Base-by-base conservation (phyloP, 2,797 vertebrate genomes). In the Chrosomus eos region DNA sequence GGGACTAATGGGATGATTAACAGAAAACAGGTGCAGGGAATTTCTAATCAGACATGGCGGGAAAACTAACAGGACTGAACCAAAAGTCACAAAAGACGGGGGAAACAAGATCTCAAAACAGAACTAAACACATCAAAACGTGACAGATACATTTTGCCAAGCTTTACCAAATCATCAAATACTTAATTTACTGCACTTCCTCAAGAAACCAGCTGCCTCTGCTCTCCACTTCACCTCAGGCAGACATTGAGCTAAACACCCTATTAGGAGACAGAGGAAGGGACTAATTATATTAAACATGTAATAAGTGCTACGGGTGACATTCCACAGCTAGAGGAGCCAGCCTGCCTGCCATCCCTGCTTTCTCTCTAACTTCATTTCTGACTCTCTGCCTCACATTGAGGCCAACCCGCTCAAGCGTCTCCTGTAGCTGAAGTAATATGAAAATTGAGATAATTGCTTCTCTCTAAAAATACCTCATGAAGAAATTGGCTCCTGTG, bases 381-480 rank as follows among this genome's bases (percentile, higher is more conserved):
- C 48, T 73, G 33, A 7, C 74, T 26, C 68, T 70, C 33, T 75
- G 66, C 9, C 81, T 86, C 31, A 58, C 14, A 48, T 21, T 28
- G 10, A 76, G 26, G 18, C 6, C 19, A 26, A 74, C 73, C 43
- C 76, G 81, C 66, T 89, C 55, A 80, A 33, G 36, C 80, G 76
- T 76, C 84, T 90, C 84, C 82, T 91, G 84, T 78, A 90, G 88
- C 28, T 7, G 83, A 92, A 92, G 83, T 78, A 86, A 90, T 91
- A 62, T 87, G 81, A 89, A 93, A 92, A 90, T 91, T 74, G 88
- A 91, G 87, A 89, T 91, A 91, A 94, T 92, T 91, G 89, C 86
- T 88, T 88, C 86, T 33, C 73, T 90, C 92, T 94, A 93, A 94
- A 95, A 94, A 94, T 94, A 93, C 78, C 64, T 51, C 28, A 45